These are phyloP conservation scores for Calephelis perditalis DNA, from an alignment of 2,888 invertebrate genomes.

Conservation along the genomic window DNA sequence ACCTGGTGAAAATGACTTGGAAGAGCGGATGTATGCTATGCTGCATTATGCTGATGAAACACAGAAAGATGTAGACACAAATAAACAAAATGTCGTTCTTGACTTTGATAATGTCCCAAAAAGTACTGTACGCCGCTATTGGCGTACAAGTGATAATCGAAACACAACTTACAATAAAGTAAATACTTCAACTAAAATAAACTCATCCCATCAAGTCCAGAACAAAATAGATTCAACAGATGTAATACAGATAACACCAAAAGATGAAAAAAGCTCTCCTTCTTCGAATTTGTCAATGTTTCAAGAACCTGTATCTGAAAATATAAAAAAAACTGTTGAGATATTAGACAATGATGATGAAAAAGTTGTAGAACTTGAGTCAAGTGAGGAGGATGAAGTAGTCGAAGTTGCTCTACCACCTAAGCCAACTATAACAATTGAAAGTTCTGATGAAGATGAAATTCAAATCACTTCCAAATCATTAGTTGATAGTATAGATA, in stretches of 20 bases:
- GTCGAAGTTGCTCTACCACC: constrained; percentile 66
- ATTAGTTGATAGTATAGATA: not conserved
- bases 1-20: constrained; percentile 70
- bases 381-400: constrained; percentile 72
- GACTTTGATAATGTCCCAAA: constrained; percentile 43
- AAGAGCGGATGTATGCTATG: constrained; percentile 69
- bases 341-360: constrained; percentile 51
- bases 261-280: constrained; percentile 37
- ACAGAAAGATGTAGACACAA: constrained; percentile 44
- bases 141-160: constrained; percentile 46
- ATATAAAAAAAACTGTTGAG: constrained; percentile 51
- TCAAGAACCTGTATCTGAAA: constrained; percentile 48
- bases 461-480: constrained; percentile 21
- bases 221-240: constrained; percentile 30
- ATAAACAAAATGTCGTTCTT: constrained; percentile 38
- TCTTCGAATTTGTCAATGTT: constrained; percentile 51
- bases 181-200: constrained; percentile 19
- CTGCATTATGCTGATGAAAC: constrained; percentile 65
- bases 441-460: constrained; percentile 72
- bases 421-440: constrained; percentile 68
- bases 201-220: not conserved
- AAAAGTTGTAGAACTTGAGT: constrained; percentile 47
- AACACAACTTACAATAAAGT: constrained; percentile 28
- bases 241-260: constrained; percentile 43
- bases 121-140: constrained; percentile 59